phyloP scores from a whole-genome alignment of 2,797 vertebrate genomes.

The Chiloscyllium punctatum region DNA sequence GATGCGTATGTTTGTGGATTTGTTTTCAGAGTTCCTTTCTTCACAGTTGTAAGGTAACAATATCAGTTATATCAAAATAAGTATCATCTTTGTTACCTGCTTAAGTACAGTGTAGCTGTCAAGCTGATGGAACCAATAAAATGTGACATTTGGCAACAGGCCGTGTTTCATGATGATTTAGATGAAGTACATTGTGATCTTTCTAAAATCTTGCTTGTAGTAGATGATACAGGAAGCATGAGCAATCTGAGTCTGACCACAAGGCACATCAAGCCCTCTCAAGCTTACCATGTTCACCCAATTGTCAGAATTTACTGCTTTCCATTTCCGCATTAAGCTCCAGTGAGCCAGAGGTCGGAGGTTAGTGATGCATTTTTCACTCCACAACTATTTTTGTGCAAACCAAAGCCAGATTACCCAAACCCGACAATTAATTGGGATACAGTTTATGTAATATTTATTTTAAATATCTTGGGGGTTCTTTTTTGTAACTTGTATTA shows the following conservation, averaged over 20 bases:
- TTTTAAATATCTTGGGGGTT: neutral
- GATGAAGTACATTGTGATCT: neutral
- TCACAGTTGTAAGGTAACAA: neutral
- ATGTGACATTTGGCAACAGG: neutral
- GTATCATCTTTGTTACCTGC: neutral
- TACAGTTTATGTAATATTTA: neutral
- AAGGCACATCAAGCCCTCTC: neutral
- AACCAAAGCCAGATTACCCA: neutral
- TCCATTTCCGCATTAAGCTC: neutral
- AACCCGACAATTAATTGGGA: neutral
- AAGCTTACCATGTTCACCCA: neutral
- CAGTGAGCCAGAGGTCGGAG: neutral
- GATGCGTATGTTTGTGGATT: neutral
- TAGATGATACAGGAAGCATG: neutral
- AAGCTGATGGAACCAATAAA: neutral
- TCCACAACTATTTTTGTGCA: neutral
- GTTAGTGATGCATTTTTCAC: neutral
- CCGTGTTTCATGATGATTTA: neutral
- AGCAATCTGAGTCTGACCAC: conserved; percentile 27
- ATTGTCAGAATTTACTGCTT: neutral
- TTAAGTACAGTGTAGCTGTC: neutral
- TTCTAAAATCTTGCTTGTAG: neutral
- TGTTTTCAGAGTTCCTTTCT: neutral
- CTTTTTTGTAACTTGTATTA: neutral
- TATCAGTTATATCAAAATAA: neutral